Evolutionary conservation across 2,113 vertebrate genomes (phyloP).

Genomic region (Climacteris rufus): DNA sequence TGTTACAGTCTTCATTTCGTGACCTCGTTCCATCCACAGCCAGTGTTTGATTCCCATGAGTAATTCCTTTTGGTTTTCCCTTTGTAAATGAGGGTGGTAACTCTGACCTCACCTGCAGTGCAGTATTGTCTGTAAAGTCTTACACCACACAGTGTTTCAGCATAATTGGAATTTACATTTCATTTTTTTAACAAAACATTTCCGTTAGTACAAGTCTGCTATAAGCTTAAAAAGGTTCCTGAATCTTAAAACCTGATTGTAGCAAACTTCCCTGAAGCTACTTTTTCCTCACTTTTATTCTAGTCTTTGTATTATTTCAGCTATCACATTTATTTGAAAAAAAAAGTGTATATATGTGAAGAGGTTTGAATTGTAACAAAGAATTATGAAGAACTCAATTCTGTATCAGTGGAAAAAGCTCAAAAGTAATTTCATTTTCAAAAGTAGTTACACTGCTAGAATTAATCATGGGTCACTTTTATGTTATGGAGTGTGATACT

Average conservation of each 20-base stretch:
- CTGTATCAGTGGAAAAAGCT: not conserved
- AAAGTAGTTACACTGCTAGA: not conserved
- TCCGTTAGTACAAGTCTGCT: not conserved
- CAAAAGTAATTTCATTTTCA: slow-evolving; percentile 23
- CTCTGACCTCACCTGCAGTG: not conserved
- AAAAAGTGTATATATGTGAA: slow-evolving; percentile 57
- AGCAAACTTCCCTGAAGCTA: not conserved
- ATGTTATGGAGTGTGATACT: not conserved
- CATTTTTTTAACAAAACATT: not conserved
- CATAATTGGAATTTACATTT: not conserved
- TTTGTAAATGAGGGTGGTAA: not conserved
- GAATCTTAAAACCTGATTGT: not conserved
- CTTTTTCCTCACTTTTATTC: not conserved
- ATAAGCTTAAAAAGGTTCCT: not conserved
- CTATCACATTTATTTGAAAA: slow-evolving; percentile 17
- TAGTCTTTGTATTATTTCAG: slow-evolving; percentile 7
- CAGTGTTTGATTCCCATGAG: not conserved
- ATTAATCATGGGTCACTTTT: not conserved
- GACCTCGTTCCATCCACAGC: not conserved
- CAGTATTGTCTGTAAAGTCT: not conserved
- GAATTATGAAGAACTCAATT: not conserved
- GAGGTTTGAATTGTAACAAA: slow-evolving; percentile 26
- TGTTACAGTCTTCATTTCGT: not conserved
- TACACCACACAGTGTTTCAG: not conserved
- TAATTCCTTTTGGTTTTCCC: not conserved